phyloP scores from a whole-genome alignment of 1,140 invertebrate genomes.

The Drosophila trapezifrons region DNA sequence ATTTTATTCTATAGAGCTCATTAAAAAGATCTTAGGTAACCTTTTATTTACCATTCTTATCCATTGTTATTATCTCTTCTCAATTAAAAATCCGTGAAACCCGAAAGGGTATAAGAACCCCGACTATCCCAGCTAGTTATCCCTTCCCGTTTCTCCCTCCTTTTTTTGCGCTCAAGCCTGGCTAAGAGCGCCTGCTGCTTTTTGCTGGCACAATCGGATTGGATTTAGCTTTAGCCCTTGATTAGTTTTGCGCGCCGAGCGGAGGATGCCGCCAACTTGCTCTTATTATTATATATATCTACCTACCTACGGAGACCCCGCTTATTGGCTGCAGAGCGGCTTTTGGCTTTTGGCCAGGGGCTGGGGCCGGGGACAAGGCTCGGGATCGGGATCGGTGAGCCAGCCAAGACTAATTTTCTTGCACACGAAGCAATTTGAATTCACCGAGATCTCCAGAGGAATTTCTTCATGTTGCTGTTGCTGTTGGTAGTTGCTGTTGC shows the following conservation, averaged over 20 bases:
- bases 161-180: slow-evolving; percentile 16
- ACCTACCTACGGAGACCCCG: slow-evolving; percentile 42
- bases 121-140: too few relatives aligned
- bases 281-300: slow-evolving; percentile 81
- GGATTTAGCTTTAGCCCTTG: slow-evolving; percentile 82
- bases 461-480: slow-evolving; percentile 55
- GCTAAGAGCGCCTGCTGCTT: slow-evolving; percentile 67
- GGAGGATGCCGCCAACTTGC: slow-evolving; percentile 68
- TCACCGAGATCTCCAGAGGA: slow-evolving; percentile 68
- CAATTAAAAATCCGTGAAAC: too few relatives aligned
- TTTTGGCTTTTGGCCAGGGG: slow-evolving; percentile 53
- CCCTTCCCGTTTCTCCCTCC: slow-evolving; percentile 12
- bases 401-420: slow-evolving; percentile 83
- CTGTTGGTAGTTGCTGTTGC: slow-evolving; percentile 29
- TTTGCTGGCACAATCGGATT: slow-evolving; percentile 72
- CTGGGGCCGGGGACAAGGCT: slow-evolving; percentile 15
- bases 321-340: slow-evolving; percentile 58
- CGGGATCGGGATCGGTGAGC: slow-evolving; percentile 46
- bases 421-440: slow-evolving; percentile 84
- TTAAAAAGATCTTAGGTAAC: too few relatives aligned
- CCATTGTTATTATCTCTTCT: background rate
- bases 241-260: slow-evolving; percentile 75
- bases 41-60: background rate
- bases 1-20: too few relatives aligned
- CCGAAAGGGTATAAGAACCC: background rate